Evolutionary conservation across 2,113 vertebrate genomes (phyloP).

Genomic region (Nothoprocta perdicaria): DNA sequence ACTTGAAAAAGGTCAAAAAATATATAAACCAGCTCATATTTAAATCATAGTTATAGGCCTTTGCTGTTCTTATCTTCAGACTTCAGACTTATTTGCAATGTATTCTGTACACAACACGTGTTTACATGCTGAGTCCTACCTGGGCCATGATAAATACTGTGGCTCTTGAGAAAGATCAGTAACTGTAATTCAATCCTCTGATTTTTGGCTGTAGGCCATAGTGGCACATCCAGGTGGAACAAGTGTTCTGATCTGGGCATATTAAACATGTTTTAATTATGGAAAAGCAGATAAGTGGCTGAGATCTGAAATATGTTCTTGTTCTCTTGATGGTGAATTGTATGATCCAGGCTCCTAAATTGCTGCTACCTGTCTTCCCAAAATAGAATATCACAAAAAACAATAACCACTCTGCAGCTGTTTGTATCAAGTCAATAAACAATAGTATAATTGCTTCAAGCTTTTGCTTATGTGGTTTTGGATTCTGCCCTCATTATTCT

Average conservation of each 20-base stretch:
- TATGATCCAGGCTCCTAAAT: not conserved
- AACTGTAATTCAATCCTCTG: not conserved
- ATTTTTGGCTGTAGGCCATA: not conserved
- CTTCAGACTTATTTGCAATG: not conserved
- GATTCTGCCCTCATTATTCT: not conserved
- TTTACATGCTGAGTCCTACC: not conserved
- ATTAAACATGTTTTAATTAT: not conserved
- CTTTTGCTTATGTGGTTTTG: not conserved
- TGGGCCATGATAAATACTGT: not conserved
- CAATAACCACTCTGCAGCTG: not conserved
- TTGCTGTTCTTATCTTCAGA: not conserved
- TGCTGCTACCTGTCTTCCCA: not conserved
- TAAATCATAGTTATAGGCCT: not conserved
- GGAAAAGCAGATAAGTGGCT: not conserved
- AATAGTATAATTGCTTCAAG: not conserved
- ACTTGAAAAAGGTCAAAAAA: not conserved
- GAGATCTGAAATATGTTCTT: not conserved
- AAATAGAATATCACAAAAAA: not conserved
- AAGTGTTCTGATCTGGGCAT: not conserved
- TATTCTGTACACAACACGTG: not conserved
- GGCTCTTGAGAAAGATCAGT: not conserved
- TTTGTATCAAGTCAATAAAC: not conserved
- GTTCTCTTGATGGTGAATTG: not conserved
- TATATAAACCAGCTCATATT: not conserved
- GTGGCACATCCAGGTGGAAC: not conserved